Conservation (phyloP, 2,888 invertebrate species). For the Drosophila antonietae region DNA sequence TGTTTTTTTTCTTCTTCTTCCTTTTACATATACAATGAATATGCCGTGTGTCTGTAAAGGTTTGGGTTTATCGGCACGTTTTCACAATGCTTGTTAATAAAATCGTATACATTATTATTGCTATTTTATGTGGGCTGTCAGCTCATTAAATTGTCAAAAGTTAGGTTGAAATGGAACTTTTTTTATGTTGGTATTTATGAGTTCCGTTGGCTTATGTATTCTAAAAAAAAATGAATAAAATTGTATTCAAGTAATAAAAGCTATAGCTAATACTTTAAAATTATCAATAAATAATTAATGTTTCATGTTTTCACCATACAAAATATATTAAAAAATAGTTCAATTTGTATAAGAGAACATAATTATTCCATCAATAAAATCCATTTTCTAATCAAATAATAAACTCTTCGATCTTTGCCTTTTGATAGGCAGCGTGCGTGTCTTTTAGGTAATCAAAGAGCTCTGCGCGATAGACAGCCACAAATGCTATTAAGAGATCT, state of each 20-base stretch:
- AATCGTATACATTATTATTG: conserved; percentile 43
- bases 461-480: conserved; percentile 16
- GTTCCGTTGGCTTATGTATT: background rate
- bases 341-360: background rate
- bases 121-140: conserved; percentile 47
- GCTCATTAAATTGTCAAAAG: conserved; percentile 44
- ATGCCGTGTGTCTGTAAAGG: too few relatives aligned
- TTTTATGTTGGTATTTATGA: background rate
- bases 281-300: background rate
- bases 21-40: background rate
- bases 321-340: background rate
- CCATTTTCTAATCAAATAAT: background rate
- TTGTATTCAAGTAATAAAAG: background rate
- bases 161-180: conserved; percentile 34
- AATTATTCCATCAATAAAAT: background rate
- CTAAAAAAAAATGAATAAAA: background rate
- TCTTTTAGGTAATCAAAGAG: conserved; percentile 18
- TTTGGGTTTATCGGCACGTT: conserved; percentile 33
- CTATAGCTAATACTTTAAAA: background rate
- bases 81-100: conserved; percentile 26
- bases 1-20: background rate
- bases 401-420: conserved; percentile 1
- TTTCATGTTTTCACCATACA: background rate
- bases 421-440: conserved; percentile 33
- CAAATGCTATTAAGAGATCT: conserved; percentile 30